These are phyloP conservation scores for Capitulum mitella DNA, from an alignment of 2,888 invertebrate genomes.

Conservation along the genomic window DNA sequence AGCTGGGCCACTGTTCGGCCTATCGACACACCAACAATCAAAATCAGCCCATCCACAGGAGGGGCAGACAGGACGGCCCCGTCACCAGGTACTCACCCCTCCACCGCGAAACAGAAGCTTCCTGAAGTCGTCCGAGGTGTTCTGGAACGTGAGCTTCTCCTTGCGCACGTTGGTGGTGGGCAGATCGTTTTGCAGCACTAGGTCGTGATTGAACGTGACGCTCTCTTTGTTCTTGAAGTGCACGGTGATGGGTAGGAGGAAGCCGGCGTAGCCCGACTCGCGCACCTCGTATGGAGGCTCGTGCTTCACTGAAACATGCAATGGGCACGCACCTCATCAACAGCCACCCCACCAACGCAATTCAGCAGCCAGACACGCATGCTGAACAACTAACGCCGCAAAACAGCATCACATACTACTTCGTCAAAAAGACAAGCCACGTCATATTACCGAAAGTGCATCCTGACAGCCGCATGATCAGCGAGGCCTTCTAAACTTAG, in stretches of 20 bases:
- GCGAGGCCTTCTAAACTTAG: no score
- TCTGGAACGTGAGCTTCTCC: constrained; percentile 76
- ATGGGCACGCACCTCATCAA: not conserved
- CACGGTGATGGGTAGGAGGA: constrained; percentile 80
- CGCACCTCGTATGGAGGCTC: constrained; percentile 83
- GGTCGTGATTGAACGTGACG: constrained; percentile 64
- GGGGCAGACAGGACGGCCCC: no score
- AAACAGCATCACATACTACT: not conserved
- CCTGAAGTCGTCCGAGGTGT: constrained; percentile 81
- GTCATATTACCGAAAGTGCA: not conserved
- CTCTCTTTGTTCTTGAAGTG: constrained; percentile 47
- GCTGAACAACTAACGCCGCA: not conserved
- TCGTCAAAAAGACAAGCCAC: no score
- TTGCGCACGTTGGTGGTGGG: constrained; percentile 62
- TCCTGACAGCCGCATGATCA: not conserved
- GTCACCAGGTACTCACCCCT: constrained; percentile 58
- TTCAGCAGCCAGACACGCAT: not conserved
- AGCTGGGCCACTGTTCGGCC: no score
- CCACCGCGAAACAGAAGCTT: constrained; percentile 81
- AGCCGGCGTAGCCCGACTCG: constrained; percentile 95
- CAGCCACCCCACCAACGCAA: not conserved
- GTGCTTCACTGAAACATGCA: constrained; percentile 63
- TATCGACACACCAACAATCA: no score
- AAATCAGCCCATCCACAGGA: no score
- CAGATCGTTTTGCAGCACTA: constrained; percentile 64